Base-by-base conservation (phyloP, 1,140 invertebrate species). In the Euwallacea fornicatus region DNA sequence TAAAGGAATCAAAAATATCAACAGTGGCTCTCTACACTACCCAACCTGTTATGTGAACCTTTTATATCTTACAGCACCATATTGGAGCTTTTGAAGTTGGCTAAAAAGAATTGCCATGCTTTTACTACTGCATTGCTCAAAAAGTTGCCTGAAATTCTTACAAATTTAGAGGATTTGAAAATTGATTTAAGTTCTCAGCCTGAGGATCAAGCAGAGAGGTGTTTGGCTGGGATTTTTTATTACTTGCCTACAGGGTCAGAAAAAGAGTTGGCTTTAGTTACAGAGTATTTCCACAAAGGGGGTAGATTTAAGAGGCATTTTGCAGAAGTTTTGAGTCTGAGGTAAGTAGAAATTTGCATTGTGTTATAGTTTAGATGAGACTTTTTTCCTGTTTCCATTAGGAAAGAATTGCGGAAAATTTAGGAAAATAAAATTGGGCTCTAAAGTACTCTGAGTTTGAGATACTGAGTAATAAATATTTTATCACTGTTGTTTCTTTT, bases 1-100 rank as follows among this genome's bases (percentile, higher is more conserved):
- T 42, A 9, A 41, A 69, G 41, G 42, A 74, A 50, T 66, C 7
- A 54, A 0, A 55, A 64, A 42, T 85, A 81, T 76, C 75, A 82
- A 62, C 71, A 70, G 21, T 86, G 84, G 84, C 71, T 85, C 2
- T 79, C 77, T 61, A 78, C 81, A 58, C 46, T 75, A 11, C 67
- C 74, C 2, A 50, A 73, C 15, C 33, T 71, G 53, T 64, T 75
- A 13, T 73, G 71, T 42, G 47, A 70, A 53, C 7, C 71, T 13
- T 16, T 50, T 46, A 61, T 75, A 42, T 61, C 50, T 44, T 56
- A 72, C 68, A 50, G 43, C 2, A 64, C 42, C 15, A 21, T 74
- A 42, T 42, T 42, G 8, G 58, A 13, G n/a, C 43, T 76, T 47
- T 50, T 74, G n/a, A 33, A 68, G 16, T 42, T 74, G 33, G 69